Percentiles rank a stretch among this genome's conserved stretches.
Evolutionary conservation across 2,888 invertebrate genomes (phyloP).

Genomic region (Amphipyra tragopoginis): DNA sequence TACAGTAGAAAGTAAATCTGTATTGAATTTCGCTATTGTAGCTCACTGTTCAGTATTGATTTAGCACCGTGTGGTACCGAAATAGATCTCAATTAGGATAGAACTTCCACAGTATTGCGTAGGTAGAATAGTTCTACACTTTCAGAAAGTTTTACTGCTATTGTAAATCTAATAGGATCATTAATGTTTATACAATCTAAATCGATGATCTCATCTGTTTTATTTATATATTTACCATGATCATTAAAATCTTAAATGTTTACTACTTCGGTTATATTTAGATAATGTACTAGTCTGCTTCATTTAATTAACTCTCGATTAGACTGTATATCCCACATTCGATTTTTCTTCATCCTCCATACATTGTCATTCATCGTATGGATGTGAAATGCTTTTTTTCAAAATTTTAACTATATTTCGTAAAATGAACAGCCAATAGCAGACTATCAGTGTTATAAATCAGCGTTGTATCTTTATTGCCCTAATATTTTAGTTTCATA

Average conservation of each 20-base stretch:
- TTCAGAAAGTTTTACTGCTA: constrained; percentile 29
- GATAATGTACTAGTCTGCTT: constrained; percentile 42
- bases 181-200: constrained; percentile 28
- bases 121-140: constrained; percentile 47
- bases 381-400: constrained; percentile 18
- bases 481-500: constrained; percentile 5
- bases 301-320: constrained; percentile 13
- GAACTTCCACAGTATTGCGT: constrained; percentile 44
- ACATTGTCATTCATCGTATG: constrained; percentile 47
- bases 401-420: constrained; percentile 15
- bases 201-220: constrained; percentile 42
- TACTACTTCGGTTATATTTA: constrained; percentile 26
- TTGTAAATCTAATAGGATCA: constrained; percentile 32
- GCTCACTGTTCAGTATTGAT: constrained; percentile 30
- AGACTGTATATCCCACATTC: constrained; percentile 19
- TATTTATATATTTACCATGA: constrained; percentile 37
- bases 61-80: constrained; percentile 52
- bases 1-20: constrained; percentile 48
- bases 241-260: constrained; percentile 29
- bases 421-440: constrained; percentile 56
- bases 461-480: constrained; percentile 5
- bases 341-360: constrained; percentile 32
- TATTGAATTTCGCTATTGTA: constrained; percentile 38
- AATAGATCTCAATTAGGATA: constrained; percentile 50
- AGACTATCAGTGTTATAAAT: constrained; percentile 27